Conservation (phyloP, 2,113 vertebrate genomes). For the Okapia johnstoni region DNA sequence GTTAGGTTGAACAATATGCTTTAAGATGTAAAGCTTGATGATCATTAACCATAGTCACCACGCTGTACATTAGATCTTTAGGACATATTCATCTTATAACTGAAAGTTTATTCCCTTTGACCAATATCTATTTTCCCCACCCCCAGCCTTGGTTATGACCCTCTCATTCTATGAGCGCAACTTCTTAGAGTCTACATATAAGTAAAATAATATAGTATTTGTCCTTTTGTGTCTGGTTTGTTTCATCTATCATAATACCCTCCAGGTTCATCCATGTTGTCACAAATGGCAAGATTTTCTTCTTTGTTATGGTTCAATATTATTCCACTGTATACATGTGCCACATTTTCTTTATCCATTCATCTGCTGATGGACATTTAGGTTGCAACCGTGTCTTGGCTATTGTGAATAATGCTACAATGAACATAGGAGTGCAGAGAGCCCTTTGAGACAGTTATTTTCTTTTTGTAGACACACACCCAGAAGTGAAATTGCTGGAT, state of each 20-base stretch:
- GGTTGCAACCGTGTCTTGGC: neutral
- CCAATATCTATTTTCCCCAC: neutral
- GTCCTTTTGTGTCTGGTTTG: neutral
- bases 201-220: neutral
- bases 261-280: neutral
- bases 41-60: neutral
- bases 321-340: neutral
- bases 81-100: neutral
- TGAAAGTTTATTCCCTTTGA: neutral
- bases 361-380: neutral
- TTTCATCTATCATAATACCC: neutral
- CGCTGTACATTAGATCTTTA: neutral
- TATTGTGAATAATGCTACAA: neutral
- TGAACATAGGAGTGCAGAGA: neutral
- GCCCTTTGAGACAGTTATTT: neutral
- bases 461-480: neutral
- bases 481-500: neutral
- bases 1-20: neutral
- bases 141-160: neutral
- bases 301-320: neutral
- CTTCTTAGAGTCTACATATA: neutral
- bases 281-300: neutral
- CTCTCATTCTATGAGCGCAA: neutral
- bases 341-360: neutral
- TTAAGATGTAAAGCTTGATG: neutral